These are phyloP conservation scores for Mastigias papua DNA, from an alignment of 30 jellyfish, hydroid and myxozoan genomes.

Conservation along the genomic window DNA sequence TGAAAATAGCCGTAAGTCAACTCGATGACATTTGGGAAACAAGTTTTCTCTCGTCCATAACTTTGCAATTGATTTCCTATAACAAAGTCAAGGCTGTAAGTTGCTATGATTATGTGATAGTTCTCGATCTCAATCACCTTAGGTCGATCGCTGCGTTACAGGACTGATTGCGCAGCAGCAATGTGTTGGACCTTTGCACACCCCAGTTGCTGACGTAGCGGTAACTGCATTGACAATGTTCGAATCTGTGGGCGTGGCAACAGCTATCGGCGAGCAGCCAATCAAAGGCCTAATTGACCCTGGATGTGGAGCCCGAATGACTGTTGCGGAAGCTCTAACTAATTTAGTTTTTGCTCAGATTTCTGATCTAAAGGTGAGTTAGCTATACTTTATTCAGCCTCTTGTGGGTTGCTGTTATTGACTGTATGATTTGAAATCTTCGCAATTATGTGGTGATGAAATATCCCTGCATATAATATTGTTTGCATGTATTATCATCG, in stretches of 20 bases:
- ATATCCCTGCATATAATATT: no score
- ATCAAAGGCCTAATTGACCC: conserved; percentile 83
- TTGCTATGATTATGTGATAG: no score
- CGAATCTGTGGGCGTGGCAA: conserved; percentile 87
- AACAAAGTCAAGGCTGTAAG: no score
- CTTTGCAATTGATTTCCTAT: no score
- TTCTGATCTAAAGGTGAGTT: conserved; percentile 77
- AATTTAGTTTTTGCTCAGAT: conserved; percentile 85
- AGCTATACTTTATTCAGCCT: neutral
- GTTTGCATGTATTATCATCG: no score
- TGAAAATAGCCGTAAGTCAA: no score
- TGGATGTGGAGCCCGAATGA: conserved; percentile 86
- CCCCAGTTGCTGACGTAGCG: conserved; percentile 95
- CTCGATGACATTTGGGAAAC: no score
- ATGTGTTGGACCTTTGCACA: conserved; percentile 94
- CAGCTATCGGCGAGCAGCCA: conserved; percentile 96
- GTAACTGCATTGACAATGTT: conserved; percentile 87
- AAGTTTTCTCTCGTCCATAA: no score
- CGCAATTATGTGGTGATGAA: no score
- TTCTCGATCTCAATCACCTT: neutral
- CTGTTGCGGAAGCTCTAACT: conserved; percentile 94
- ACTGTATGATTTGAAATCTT: no score
- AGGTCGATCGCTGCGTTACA: conserved; percentile 96
- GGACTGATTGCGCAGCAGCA: conserved; percentile 96
- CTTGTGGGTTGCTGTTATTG: no score